phyloP scores from a whole-genome alignment of 2,113 vertebrate genomes.

The Panthera leo region DNA sequence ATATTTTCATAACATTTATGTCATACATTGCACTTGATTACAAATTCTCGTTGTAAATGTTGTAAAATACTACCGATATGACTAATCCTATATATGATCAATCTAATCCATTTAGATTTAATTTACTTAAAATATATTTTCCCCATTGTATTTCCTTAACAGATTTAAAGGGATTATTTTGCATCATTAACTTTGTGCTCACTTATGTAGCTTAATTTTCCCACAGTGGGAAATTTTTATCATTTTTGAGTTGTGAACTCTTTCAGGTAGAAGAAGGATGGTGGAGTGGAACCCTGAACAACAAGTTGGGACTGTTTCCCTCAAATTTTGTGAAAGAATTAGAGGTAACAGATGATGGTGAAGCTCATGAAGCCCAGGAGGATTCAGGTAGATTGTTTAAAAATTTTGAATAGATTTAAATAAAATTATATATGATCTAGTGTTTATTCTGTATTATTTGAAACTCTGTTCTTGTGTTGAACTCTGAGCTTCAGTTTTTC shows the following conservation, averaged over 20 bases:
- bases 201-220: background rate
- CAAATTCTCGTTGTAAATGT: constrained; percentile 16
- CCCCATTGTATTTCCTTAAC: background rate
- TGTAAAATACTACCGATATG: background rate
- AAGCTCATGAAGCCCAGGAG: constrained; percentile 86
- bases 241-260: constrained; percentile 60
- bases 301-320: constrained; percentile 93
- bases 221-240: background rate
- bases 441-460: constrained; percentile 23
- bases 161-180: constrained; percentile 51
- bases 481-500: background rate
- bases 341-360: constrained; percentile 87
- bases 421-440: background rate
- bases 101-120: background rate
- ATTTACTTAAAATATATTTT: background rate
- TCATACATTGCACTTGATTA: background rate
- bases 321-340: constrained; percentile 98
- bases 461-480: background rate
- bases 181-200: background rate
- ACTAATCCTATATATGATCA: background rate
- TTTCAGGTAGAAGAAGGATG: constrained; percentile 97
- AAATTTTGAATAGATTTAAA: background rate
- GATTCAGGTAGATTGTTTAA: constrained; percentile 86
- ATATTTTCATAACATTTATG: background rate
- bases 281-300: constrained; percentile 93